These are phyloP conservation scores for Agrypnus murinus DNA, from an alignment of 2,888 invertebrate species.

Conservation along the genomic window DNA sequence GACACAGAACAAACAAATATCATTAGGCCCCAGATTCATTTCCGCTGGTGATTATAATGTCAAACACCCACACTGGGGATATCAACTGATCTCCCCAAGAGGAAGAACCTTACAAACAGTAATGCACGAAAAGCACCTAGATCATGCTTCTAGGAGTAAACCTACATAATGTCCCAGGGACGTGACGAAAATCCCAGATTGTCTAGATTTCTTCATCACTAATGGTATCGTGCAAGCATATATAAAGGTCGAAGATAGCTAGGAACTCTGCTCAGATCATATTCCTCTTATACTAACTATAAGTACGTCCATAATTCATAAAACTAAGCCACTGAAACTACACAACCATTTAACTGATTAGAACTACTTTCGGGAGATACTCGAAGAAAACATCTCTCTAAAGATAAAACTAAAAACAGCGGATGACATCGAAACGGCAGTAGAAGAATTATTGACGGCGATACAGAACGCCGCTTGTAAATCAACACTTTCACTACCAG, in stretches of 20 bases:
- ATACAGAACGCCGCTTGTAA: conserved; percentile 8
- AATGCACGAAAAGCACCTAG: conserved; percentile 22
- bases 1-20: not conserved
- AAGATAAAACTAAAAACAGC: too few species aligned
- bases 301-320: conserved; percentile 15
- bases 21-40: not conserved
- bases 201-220: conserved; percentile 15
- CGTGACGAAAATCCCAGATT: conserved; percentile 8
- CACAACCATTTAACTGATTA: conserved; percentile 20
- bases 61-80: conserved; percentile 22
- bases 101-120: conserved; percentile 17
- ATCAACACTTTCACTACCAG: conserved; percentile 8
- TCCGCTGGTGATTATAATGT: conserved; percentile 10
- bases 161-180: conserved; percentile 1
- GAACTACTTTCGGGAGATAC: conserved; percentile 22
- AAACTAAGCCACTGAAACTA: conserved; percentile 24
- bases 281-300: conserved; percentile 17
- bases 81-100: conserved; percentile 9
- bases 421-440: too few species aligned
- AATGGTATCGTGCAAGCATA: conserved; percentile 1
- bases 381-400: conserved; percentile 25
- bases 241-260: conserved; percentile 25
- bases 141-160: conserved; percentile 17
- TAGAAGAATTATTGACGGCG: conserved; percentile 14
- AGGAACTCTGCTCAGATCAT: conserved; percentile 23